Percentiles rank a stretch among this genome's conserved stretches.
These are phyloP conservation scores for Tragelaphus buxtoni DNA, from an alignment of 2,113 vertebrate species.

Conservation along the genomic window DNA sequence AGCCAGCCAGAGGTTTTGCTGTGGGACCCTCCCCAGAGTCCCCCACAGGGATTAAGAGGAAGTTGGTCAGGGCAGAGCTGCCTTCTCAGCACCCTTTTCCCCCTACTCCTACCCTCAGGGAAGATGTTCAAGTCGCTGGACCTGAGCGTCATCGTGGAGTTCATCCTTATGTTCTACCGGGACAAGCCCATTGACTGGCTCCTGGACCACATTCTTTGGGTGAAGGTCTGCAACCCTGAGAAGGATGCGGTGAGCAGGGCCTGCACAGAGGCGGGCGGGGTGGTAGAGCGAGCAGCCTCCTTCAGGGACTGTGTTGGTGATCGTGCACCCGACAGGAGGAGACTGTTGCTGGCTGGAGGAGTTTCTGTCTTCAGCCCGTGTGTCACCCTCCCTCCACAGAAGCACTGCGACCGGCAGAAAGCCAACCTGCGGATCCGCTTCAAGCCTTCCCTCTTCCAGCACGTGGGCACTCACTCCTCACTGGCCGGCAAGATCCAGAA, in stretches of 20 bases:
- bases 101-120: constrained; percentile 76
- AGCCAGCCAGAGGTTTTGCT: background rate
- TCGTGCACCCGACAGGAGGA: background rate
- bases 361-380: background rate
- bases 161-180: constrained; percentile 99
- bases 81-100: background rate
- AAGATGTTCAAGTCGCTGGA: constrained; percentile 99
- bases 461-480: constrained; percentile 97
- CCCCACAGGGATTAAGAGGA: background rate
- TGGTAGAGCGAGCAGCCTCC: background rate
- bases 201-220: constrained; percentile 99
- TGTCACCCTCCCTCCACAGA: constrained; percentile 78
- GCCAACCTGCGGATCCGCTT: constrained; percentile 98
- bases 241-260: constrained; percentile 92
- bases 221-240: constrained; percentile 99
- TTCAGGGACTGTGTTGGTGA: background rate
- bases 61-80: background rate
- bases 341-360: background rate
- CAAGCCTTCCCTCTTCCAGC: constrained; percentile 98
- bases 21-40: background rate
- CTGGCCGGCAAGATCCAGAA: constrained; percentile 99
- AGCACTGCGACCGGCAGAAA: constrained; percentile 98
- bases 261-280: too few species aligned
- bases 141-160: constrained; percentile 97
- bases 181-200: constrained; percentile 99